Conservation (phyloP, 2,797 vertebrate species). For the Alauda arvensis region DNA sequence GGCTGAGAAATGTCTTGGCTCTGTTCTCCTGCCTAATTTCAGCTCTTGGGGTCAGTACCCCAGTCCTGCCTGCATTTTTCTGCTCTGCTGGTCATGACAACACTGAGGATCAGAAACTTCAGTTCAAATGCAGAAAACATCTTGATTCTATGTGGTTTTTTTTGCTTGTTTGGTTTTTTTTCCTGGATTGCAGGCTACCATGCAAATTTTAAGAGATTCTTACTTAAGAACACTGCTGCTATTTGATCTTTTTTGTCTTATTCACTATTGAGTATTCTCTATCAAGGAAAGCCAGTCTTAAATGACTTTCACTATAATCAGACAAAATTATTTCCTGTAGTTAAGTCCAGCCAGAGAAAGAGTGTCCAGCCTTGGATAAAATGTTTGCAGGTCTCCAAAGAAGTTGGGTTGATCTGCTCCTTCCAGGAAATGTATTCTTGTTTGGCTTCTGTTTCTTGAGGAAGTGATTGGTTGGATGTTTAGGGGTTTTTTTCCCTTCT, state of each 20-base stretch:
- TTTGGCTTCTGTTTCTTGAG: neutral
- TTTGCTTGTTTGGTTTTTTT: neutral
- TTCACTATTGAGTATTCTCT: neutral
- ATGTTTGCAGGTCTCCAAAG: neutral
- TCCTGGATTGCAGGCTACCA: neutral
- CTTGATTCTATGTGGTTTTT: neutral
- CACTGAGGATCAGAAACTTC: neutral
- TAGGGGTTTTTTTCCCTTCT: accelerated
- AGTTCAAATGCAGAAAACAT: neutral
- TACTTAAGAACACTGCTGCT: neutral
- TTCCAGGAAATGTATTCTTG: neutral
- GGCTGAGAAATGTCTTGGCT: neutral
- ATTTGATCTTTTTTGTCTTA: neutral
- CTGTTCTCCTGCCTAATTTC: neutral
- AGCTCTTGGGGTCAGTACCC: neutral
- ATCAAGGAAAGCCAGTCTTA: neutral
- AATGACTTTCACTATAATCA: neutral
- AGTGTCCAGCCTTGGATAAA: neutral
- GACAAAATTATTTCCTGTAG: neutral
- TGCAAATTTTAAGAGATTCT: neutral
- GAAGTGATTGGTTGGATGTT: too few relatives aligned
- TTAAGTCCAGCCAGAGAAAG: neutral
- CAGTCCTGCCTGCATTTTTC: neutral
- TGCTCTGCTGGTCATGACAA: neutral
- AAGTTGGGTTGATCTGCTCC: neutral